Evolutionary conservation across 2,797 vertebrate genomes (phyloP).

Genomic region (Lithobates sylvaticus): DNA sequence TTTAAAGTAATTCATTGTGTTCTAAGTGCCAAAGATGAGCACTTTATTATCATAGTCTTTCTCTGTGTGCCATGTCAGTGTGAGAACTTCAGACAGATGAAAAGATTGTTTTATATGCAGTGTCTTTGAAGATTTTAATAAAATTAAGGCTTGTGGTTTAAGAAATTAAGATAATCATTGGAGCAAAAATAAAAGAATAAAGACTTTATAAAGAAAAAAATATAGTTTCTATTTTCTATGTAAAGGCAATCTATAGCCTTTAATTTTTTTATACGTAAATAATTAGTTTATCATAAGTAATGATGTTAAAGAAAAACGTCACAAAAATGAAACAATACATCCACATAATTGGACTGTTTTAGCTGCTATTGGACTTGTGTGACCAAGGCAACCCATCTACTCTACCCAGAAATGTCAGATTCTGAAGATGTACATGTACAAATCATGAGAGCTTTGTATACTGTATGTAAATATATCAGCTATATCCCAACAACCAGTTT

Average conservation of each 20-base stretch:
- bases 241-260: not conserved
- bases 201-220: not conserved
- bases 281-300: no score
- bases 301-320: no score
- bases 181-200: not conserved
- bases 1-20: conserved; percentile 4
- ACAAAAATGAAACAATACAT: no score
- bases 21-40: not conserved
- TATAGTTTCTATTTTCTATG: not conserved
- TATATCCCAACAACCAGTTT: no score
- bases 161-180: not conserved
- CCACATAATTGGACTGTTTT: no score
- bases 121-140: conserved; percentile 40
- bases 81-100: conserved; percentile 13
- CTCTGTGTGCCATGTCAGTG: conserved; percentile 10
- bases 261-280: not conserved
- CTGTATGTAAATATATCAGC: no score
- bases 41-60: conserved; percentile 3
- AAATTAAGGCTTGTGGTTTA: not conserved
- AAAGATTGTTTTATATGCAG: conserved; percentile 7
- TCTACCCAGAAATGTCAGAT: no score
- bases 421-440: no score
- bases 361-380: no score
- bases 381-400: no score
- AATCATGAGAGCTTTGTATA: no score